Evolutionary conservation across 2,113 vertebrate genomes (phyloP).

Genomic region (Ursus arctos): DNA sequence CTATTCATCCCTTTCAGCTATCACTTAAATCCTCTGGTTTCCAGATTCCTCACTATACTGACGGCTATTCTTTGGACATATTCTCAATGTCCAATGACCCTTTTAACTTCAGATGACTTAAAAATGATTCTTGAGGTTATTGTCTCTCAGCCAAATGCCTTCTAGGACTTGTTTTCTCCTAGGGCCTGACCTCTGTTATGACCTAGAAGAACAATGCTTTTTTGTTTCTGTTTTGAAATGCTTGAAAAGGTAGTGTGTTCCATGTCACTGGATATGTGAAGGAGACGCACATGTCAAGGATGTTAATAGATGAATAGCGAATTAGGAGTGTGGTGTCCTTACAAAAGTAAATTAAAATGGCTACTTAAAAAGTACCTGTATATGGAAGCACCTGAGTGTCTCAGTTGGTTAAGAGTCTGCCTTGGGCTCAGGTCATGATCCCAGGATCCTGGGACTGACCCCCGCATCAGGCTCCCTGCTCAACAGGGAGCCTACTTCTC

Average conservation of each 20-base stretch:
- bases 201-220: not conserved
- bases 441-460: not conserved
- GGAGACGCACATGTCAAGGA: no score
- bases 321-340: not conserved
- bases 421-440: not conserved
- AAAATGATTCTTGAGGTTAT: not conserved
- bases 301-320: not conserved
- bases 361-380: not conserved
- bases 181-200: not conserved
- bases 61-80: not conserved
- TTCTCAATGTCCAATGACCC: not conserved
- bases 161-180: not conserved
- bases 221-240: not conserved
- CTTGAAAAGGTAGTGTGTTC: not conserved
- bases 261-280: not conserved
- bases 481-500: not conserved
- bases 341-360: constrained; percentile 12
- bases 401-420: not conserved
- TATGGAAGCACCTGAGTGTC: not conserved
- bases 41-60: not conserved
- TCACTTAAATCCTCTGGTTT: not conserved
- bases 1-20: not conserved
- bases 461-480: not conserved
- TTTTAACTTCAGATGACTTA: constrained; percentile 25
- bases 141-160: not conserved